Base-by-base conservation (phyloP, 2,797 vertebrate genomes). In the Mormyrops boulengeri region DNA sequence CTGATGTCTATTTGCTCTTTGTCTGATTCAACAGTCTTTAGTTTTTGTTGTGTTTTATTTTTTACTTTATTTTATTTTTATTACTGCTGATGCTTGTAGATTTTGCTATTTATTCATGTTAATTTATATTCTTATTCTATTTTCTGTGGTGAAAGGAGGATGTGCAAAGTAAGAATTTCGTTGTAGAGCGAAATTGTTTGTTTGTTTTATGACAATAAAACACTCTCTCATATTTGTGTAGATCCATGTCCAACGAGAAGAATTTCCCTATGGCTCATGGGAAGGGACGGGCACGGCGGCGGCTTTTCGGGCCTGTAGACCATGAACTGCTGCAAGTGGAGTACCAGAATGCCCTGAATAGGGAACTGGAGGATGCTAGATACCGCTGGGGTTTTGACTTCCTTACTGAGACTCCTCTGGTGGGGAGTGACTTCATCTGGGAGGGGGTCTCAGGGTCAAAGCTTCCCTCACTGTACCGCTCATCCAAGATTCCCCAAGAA, bases 341-440 rank as follows among this genome's bases (percentile, higher is more conserved):
- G 84, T 96, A 95, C 22, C 93, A 93, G 0, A 88, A 92, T 0
- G 87, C 95, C 2, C 88, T 98, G 90, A 93, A 30, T 2, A 92
- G 92, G 4, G 96, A 97, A 8, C 93, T 96, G 88, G 95, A 97
- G 34, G 97, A 97, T 17, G 97, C 97, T 1, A 94, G 94, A 0
- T 91, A 47, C 0, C 97, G 96, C 22, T 99, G 98, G 98, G 96
- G 97, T 93, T 99, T 97, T 30, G 95, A 99, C 95, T 99, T 99
- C 53, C 82, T 93, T 90, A 95, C 92, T 0, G 96, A 98, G 86
- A 96, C 95, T 0, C 98, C 98, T 0, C 91, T 99, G 92, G 95
- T 96, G 85, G 96, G 95, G 82, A 96, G 97, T 2, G 34, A 93
- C 0, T 97, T 96, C 89, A 92, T 95, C 91, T 99, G 98, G 98